Percentiles rank a stretch among this genome's conserved stretches.
Evolutionary conservation across 2,888 invertebrate species (phyloP).

Genomic region (Schrankia costaestrigalis): DNA sequence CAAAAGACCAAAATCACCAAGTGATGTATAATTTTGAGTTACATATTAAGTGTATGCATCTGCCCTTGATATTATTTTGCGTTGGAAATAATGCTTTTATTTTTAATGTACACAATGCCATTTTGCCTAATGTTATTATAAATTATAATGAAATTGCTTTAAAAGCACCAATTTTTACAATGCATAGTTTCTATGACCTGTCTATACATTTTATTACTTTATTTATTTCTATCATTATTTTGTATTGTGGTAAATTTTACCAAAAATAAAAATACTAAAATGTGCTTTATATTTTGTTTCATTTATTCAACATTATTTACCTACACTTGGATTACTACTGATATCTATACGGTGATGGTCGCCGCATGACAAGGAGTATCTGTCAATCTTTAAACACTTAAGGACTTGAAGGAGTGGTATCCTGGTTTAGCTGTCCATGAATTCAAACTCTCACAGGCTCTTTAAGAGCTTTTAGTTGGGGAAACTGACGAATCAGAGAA

Average conservation of each 20-base stretch:
- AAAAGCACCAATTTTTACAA: slow-evolving; percentile 80
- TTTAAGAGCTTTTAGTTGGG: no score
- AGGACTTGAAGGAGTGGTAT: no score
- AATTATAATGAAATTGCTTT: slow-evolving; percentile 79
- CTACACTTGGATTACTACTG: neutral
- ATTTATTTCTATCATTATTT: slow-evolving; percentile 81
- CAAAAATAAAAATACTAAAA: slow-evolving; percentile 81
- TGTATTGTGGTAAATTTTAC: slow-evolving; percentile 81
- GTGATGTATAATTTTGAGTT: slow-evolving; percentile 69
- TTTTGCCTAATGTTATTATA: slow-evolving; percentile 81
- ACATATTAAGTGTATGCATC: slow-evolving; percentile 64
- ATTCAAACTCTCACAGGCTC: no score
- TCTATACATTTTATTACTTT: slow-evolving; percentile 80
- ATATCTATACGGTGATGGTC: neutral
- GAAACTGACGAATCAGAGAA: no score
- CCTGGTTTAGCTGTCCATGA: no score
- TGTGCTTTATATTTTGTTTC: slow-evolving; percentile 75
- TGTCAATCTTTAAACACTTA: no score
- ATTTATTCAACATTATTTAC: slow-evolving; percentile 25
- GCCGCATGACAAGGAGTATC: no score
- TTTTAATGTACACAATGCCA: slow-evolving; percentile 80
- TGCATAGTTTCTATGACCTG: slow-evolving; percentile 79
- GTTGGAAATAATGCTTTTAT: slow-evolving; percentile 77
- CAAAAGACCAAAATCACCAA: slow-evolving; percentile 76
- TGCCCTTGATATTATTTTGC: slow-evolving; percentile 77